Base-by-base conservation (phyloP, 2,888 invertebrate species). In the Platypus cylindrus region DNA sequence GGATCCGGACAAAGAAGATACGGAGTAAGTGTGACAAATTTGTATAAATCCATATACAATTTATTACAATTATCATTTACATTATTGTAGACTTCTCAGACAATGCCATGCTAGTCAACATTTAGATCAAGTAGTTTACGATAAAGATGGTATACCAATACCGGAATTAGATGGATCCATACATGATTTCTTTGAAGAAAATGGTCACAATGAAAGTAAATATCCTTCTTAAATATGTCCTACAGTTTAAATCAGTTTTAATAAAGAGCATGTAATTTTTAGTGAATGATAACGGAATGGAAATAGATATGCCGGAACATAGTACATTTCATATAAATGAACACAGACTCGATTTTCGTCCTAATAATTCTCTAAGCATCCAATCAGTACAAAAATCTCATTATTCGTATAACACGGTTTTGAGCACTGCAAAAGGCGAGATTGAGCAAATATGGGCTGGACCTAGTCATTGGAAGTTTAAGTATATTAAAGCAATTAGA, bases 401-500 rank as follows among this genome's bases (percentile, higher is more conserved):
- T 59, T 84, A 82, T 61, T 78, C 79, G 1, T 82, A 80, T 62
- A 63, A 67, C 54, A 60, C 59, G 9, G 67, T 73, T 58, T 69
- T 66, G 55, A 70, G 30, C 9, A 46, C 46, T 1, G 12, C 17
- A 3, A 37, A 40, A 1, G 51, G 53, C 20, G 52, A 49, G 37
- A 49, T 56, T 8, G 53, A 55, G 14, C 49, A 50, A 54, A 53
- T 75, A 45, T 87, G 86, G 86, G 83, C 82, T 14, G 87, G 87
- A 1, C 86, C 87, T 17, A 66, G 74, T 27, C 82, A 87, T 60
- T 87, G 87, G 87, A 78, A 79, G 48, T 70, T 80, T 26, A 73
- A 70, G 52, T 68, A 67, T 34, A 35, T 56, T 12, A 41, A 41
- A 16, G 20, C 28, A 12, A 32, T 15, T 13, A 27, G 15, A 27